These are phyloP conservation scores for Eublepharis macularius DNA, from an alignment of 2,113 vertebrate genomes.

Conservation along the genomic window DNA sequence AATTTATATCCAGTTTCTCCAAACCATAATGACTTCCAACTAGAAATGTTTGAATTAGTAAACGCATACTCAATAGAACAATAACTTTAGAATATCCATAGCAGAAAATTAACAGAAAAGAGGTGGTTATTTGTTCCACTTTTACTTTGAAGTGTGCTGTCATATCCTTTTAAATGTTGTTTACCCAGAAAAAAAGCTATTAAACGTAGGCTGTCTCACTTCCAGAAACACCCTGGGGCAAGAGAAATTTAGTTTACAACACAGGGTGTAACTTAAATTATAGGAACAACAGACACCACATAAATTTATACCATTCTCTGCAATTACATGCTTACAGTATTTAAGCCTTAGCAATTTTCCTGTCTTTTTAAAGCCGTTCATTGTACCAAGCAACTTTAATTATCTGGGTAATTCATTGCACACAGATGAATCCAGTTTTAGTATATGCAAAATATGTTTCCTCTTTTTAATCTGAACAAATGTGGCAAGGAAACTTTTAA, in stretches of 20 bases:
- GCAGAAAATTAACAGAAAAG: constrained; percentile 28
- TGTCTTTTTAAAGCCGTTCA: constrained; percentile 45
- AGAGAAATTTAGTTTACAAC: constrained; percentile 46
- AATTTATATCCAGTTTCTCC: neutral
- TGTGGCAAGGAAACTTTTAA: constrained; percentile 54
- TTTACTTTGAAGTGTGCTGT: constrained; percentile 23
- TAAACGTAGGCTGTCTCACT: constrained; percentile 43
- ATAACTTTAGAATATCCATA: constrained; percentile 5
- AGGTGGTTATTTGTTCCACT: constrained; percentile 27
- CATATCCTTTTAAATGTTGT: constrained; percentile 52
- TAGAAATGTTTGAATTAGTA: constrained; percentile 39
- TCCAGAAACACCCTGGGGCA: constrained; percentile 57
- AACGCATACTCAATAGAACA: constrained; percentile 25
- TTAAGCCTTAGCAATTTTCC: constrained; percentile 48
- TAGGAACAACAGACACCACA: constrained; percentile 49
- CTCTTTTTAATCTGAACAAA: constrained; percentile 44
- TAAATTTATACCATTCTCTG: constrained; percentile 32
- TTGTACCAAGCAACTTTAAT: constrained; percentile 60
- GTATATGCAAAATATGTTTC: constrained; percentile 29
- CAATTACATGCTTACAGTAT: constrained; percentile 32
- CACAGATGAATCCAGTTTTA: constrained; percentile 38
- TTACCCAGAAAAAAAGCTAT: constrained; percentile 45
- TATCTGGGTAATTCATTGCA: constrained; percentile 51
- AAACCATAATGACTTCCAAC: neutral
- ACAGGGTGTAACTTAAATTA: constrained; percentile 31